Conservation (phyloP, 2,797 vertebrate genomes). For the Euthynnus affinis region DNA sequence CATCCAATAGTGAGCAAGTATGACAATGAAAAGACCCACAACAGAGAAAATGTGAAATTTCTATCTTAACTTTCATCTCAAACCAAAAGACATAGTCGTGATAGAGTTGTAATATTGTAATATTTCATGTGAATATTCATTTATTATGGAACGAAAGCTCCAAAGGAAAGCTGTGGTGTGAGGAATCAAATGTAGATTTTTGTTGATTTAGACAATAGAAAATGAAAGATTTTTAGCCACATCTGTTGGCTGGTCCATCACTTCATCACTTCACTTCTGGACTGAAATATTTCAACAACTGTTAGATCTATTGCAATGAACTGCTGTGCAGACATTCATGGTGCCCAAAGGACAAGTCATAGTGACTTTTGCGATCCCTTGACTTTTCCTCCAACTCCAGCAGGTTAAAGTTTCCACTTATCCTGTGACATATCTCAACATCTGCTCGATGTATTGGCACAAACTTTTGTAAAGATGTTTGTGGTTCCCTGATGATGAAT, state of each 20-base stretch:
- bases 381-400: neutral
- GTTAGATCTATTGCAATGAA: neutral
- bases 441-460: too few relatives aligned
- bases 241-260: too few relatives aligned
- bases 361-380: neutral
- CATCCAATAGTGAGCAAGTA: neutral
- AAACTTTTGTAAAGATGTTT: too few relatives aligned
- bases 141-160: neutral
- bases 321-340: neutral
- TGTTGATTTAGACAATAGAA: constrained; percentile 25
- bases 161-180: neutral
- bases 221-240: neutral
- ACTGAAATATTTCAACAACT: neutral
- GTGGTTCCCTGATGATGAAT: too few relatives aligned
- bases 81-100: neutral
- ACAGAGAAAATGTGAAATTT: constrained; percentile 11
- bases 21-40: constrained; percentile 3
- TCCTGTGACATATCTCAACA: too few relatives aligned
- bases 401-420: neutral
- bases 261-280: too few relatives aligned
- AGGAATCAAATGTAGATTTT: constrained; percentile 1
- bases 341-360: neutral
- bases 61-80: too few relatives aligned
- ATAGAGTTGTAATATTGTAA: too few relatives aligned
- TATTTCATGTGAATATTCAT: neutral